Percentiles rank a stretch among this genome's conserved stretches.
Evolutionary conservation across 2,888 invertebrate genomes (phyloP).

Genomic region (Apodemia zela): DNA sequence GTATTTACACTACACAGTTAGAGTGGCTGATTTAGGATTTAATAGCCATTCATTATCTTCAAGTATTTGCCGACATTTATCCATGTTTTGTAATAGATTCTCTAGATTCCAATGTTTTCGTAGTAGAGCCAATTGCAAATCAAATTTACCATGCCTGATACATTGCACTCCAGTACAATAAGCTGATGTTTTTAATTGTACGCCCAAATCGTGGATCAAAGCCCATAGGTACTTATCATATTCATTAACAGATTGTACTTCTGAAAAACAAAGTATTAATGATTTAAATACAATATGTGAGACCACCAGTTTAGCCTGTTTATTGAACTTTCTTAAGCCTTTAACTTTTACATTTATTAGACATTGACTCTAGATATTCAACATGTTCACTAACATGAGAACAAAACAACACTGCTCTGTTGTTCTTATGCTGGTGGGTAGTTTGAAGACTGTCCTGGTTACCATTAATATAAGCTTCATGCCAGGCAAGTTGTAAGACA

Average conservation of each 20-base stretch:
- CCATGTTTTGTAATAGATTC: constrained; percentile 84
- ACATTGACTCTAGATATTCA: no score
- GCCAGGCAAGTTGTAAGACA: no score
- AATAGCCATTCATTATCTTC: constrained; percentile 67
- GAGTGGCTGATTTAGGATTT: constrained; percentile 53
- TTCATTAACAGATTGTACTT: constrained; percentile 94
- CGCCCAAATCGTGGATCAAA: constrained; percentile 91
- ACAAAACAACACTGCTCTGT: no score
- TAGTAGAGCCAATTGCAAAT: constrained; percentile 86
- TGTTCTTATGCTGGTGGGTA: no score
- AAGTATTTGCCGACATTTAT: constrained; percentile 75
- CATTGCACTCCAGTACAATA: constrained; percentile 90
- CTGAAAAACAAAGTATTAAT: constrained; percentile 67
- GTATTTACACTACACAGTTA: constrained; percentile 39
- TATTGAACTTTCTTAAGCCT: no score
- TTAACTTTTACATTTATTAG: no score
- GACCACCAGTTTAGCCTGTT: no score
- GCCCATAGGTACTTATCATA: constrained; percentile 87
- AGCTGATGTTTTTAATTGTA: constrained; percentile 88
- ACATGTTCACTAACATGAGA: no score
- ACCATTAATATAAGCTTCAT: no score
- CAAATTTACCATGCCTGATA: constrained; percentile 91
- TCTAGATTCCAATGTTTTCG: constrained; percentile 90
- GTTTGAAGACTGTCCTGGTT: no score
- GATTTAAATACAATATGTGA: no score